Percentiles rank a stretch among this genome's conserved stretches.
Conservation (phyloP, 2,797 vertebrate species). For the Distichodus sexfasciatus region DNA sequence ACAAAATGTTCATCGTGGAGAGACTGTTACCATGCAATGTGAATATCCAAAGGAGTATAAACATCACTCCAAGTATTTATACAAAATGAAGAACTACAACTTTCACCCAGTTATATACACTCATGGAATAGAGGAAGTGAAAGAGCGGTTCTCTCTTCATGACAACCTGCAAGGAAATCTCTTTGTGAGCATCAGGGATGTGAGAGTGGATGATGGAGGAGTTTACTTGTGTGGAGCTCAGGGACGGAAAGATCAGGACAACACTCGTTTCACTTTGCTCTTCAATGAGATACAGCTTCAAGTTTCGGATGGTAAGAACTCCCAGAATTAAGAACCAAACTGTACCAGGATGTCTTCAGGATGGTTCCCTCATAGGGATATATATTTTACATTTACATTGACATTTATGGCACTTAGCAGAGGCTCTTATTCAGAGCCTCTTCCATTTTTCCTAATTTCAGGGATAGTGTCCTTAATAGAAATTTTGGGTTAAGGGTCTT, state of each 20-base stretch:
- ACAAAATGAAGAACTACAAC: neutral
- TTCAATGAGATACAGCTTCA: slow-evolving; percentile 7
- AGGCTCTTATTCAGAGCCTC: no score
- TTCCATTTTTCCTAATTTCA: no score
- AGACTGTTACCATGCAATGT: slow-evolving; percentile 7
- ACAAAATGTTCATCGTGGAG: neutral
- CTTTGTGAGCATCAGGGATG: neutral
- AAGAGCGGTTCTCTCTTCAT: neutral
- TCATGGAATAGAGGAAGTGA: neutral
- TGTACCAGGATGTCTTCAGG: no score
- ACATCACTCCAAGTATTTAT: neutral
- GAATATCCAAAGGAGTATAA: neutral
- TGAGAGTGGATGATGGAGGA: neutral
- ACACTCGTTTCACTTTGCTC: neutral
- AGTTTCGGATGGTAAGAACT: neutral
- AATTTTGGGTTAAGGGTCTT: no score
- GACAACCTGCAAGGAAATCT: neutral
- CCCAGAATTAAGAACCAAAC: neutral
- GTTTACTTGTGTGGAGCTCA: neutral
- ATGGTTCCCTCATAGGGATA: no score
- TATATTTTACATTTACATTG: no score
- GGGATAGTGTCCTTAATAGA: no score
- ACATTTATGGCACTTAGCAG: no score
- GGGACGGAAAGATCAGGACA: neutral
- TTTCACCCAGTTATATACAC: neutral